A percentile compares a stretch with the other conserved stretches of the same genome.
These are phyloP conservation scores for Porites cylindrica DNA, from an alignment of 92 coral and sea anemone species.

Conservation along the genomic window DNA sequence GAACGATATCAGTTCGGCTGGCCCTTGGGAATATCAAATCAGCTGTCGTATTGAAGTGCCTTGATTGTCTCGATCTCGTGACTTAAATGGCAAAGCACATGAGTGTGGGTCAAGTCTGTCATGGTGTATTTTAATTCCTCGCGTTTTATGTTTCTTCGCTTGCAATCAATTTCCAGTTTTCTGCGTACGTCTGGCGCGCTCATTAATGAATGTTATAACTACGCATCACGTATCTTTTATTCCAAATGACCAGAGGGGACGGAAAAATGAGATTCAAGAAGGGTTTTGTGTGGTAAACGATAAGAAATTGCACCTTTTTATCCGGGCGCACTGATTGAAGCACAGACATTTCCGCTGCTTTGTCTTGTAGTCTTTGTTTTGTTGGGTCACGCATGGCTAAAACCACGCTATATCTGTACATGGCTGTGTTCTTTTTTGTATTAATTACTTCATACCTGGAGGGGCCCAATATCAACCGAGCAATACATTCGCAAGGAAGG, in stretches of 20 bases:
- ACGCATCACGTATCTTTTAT: background rate
- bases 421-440: background rate
- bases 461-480: background rate
- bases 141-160: background rate
- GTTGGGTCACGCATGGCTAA: constrained; percentile 55
- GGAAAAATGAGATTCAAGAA: constrained; percentile 28
- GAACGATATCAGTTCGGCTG: constrained; percentile 9
- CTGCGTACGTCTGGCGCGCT: background rate
- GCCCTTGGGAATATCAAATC: constrained; percentile 38
- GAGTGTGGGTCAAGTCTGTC: constrained; percentile 8
- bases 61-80: constrained; percentile 40
- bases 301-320: constrained; percentile 1
- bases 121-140: constrained; percentile 17
- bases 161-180: background rate
- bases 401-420: constrained; percentile 36
- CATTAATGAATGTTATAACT: background rate
- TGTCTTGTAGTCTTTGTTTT: constrained; percentile 17
- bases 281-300: background rate
- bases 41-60: constrained; percentile 25
- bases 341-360: constrained; percentile 32
- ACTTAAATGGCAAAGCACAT: constrained; percentile 26
- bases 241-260: constrained; percentile 20
- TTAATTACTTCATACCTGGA: background rate
- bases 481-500: background rate
- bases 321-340: background rate